Percentiles rank a stretch among this genome's conserved stretches.
Conservation (phyloP, 1,140 invertebrate genomes). For the Drosophila kanapiae region DNA sequence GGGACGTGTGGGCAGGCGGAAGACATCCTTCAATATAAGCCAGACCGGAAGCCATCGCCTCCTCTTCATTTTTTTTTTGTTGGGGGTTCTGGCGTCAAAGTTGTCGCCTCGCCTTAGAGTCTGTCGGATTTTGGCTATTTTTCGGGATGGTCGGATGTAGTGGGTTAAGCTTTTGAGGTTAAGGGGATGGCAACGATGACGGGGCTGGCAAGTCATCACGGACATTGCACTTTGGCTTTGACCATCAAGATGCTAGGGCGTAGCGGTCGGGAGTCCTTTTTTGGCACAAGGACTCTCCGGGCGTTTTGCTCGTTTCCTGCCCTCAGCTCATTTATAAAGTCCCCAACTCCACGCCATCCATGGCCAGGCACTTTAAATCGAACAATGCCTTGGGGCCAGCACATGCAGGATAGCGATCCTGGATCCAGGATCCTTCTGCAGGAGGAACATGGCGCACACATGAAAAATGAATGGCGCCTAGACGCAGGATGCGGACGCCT, state of each 20-base stretch:
- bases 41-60: conserved; percentile 50
- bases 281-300: conserved; percentile 57
- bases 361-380: conserved; percentile 68
- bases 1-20: background rate
- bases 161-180: conserved; percentile 22
- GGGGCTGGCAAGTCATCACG: conserved; percentile 75
- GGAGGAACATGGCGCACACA: conserved; percentile 48
- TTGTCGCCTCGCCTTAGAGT: conserved; percentile 63
- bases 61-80: conserved; percentile 13
- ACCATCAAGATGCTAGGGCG: conserved; percentile 68
- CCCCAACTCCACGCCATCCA: background rate
- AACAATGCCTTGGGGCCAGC: conserved; percentile 60
- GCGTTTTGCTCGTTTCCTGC: conserved; percentile 68
- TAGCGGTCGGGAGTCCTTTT: conserved; percentile 24
- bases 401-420: conserved; percentile 44
- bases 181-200: conserved; percentile 13
- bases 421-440: conserved; percentile 6
- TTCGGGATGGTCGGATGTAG: conserved; percentile 12
- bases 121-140: conserved; percentile 39
- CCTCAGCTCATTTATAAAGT: conserved; percentile 77
- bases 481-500: conserved; percentile 56
- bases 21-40: conserved; percentile 62
- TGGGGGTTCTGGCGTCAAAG: conserved; percentile 49
- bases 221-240: conserved; percentile 83
- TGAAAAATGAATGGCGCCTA: conserved; percentile 81